These are phyloP conservation scores for Myotis findleyi DNA, from an alignment of 2,797 vertebrate species.

Conservation along the genomic window DNA sequence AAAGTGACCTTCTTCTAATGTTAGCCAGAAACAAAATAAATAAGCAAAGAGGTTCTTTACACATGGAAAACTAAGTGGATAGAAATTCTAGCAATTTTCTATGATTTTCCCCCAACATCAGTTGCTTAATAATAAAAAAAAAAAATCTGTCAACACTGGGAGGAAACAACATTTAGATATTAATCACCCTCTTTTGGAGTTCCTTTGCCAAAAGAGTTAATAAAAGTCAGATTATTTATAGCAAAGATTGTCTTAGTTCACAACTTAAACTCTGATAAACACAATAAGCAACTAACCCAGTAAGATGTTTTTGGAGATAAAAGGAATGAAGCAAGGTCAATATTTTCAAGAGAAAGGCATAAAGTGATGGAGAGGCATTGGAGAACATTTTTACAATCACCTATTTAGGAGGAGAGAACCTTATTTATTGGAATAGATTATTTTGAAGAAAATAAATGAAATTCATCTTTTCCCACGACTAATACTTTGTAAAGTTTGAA, in stretches of 20 bases:
- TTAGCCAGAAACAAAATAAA: conserved; percentile 56
- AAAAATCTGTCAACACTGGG: background rate
- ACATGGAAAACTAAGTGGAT: conserved; percentile 2
- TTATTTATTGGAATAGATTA: background rate
- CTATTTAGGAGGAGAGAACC: background rate
- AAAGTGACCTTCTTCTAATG: conserved; percentile 53
- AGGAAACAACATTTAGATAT: background rate
- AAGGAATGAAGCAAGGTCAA: background rate
- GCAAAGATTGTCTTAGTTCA: conserved; percentile 8
- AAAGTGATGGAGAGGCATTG: background rate
- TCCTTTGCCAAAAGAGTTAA: background rate
- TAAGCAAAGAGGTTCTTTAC: conserved; percentile 32
- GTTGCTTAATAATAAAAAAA: background rate
- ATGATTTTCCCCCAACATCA: background rate
- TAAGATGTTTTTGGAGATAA: background rate
- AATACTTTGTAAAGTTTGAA: background rate
- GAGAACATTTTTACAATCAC: background rate
- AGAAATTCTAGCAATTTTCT: conserved; percentile 37
- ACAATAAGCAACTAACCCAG: background rate
- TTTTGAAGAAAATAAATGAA: conserved; percentile 50
- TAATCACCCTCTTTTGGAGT: background rate
- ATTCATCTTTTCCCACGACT: background rate
- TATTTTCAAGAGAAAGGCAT: background rate
- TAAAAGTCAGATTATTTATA: conserved; percentile 33
- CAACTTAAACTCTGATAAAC: background rate